Evolutionary conservation across 2,797 vertebrate species (phyloP).

Genomic region (Phoeniculus purpureus): DNA sequence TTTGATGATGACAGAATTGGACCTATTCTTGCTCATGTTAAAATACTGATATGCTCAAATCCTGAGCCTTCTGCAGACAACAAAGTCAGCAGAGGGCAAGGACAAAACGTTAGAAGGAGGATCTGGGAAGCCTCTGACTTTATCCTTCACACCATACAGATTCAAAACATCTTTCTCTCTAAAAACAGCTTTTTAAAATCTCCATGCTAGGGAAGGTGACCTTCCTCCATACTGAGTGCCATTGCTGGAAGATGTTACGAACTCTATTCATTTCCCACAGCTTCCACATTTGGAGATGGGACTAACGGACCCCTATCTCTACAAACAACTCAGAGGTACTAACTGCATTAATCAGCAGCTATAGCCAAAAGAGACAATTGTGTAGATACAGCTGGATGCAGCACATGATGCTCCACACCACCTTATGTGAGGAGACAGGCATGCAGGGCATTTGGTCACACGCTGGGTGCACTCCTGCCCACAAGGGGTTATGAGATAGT

Average conservation of each 20-base stretch:
- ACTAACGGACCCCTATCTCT: not conserved
- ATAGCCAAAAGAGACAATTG: not conserved
- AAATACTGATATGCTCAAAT: not conserved
- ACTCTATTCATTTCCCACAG: not conserved
- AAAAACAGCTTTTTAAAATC: not conserved
- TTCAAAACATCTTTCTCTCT: not conserved
- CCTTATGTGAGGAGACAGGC: not conserved
- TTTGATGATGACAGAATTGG: not conserved
- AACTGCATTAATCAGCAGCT: not conserved
- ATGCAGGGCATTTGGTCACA: not conserved
- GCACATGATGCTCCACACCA: not conserved
- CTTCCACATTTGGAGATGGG: not conserved
- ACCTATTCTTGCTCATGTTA: not conserved
- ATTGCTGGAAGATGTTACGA: not conserved
- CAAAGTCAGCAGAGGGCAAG: not conserved
- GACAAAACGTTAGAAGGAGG: not conserved
- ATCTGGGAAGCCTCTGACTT: not conserved
- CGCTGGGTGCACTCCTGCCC: not conserved
- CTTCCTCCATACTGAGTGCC: not conserved
- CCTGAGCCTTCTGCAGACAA: not conserved
- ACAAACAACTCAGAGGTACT: not conserved
- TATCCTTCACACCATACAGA: not conserved
- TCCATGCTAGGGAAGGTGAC: not conserved
- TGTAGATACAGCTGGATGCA: not conserved
- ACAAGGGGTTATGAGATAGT: rapidly evolving